Base-by-base conservation (phyloP, 2,888 invertebrate species). In the Ophion costatus region DNA sequence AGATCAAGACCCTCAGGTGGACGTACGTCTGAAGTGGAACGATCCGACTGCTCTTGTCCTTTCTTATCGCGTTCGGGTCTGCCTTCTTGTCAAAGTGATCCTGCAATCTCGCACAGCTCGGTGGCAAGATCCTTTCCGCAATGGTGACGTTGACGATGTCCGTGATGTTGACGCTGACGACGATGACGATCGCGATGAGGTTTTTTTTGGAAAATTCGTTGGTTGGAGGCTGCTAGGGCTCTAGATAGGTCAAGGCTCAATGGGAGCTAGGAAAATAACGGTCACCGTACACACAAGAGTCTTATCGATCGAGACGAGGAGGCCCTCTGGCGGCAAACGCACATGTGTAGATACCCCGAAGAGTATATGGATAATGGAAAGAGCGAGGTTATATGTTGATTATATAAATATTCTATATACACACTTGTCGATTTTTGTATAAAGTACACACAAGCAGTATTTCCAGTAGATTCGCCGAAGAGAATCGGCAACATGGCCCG, bases 1-100 rank as follows among this genome's bases (percentile, higher is more conserved):
- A 96, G 93, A 97, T 97, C 96, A 97, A 97, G 94, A 96, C 96
- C 80, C 95, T 96, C 87, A 96, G 96, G 92, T 96, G 96, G 96
- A 96, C 96, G 91, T 95, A 95, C 93, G 95, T 95, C 94, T 95
- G 94, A 93, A 92, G 3, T 9, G 66, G 17, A 57, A 20, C 3
- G 3, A n/a, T 75, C 69, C 67, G n/a, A 71, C 9, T 4, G 64
- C 20, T 38, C 42, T 64, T 33, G 14, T 33, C 17, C 33, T 17
- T 67, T 67, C 29, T 33, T 17, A 64, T 33, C 42, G 9, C 20
- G 14, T 5, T 42, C 14, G 0, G 9, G 17, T 10, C 0, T 59
- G 10, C 14, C 20, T 45, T 17, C 4, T 42, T 20, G 7, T 42
- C 22, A 3, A n/a, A 24, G 10, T 0, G 17, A 74, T 11, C 33